Base-by-base conservation (phyloP, 2,888 invertebrate genomes). In the Lochmaea crataegi region DNA sequence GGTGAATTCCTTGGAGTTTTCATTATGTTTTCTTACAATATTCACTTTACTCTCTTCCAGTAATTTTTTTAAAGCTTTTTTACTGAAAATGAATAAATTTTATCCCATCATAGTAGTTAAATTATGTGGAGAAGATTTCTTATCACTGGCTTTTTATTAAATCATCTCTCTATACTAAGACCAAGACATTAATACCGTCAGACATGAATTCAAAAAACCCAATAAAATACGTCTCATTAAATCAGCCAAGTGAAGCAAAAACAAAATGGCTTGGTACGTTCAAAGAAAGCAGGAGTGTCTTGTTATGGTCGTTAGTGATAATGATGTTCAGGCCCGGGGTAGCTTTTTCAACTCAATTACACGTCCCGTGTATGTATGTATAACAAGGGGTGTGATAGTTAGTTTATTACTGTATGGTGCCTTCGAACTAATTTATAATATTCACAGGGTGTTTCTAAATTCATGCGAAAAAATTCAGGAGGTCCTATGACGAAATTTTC, bases 291-390 rank as follows among this genome's bases (percentile, higher is more conserved):
- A 81, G 83, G 82, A 82, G 79, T 81, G 83, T 84, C 85, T 85
- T 85, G 84, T 84, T 84, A 84, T 84, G 83, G 84, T 85, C 83
- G 84, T 83, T 85, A 84, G 82, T 83, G 84, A 85, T 84, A 85
- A 85, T 84, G 84, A 85, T 84, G 83, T 83, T 83, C 83, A 79
- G 80, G 80, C 80, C 82, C 80, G 82, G 79, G 79, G 80, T 80
- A 41, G 18, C n/a, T 32, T 32, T 60, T n/a, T 2, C 16, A 60
- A 38, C 10, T 60, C 2, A 32, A 32, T 60, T 38, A n/a, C 53
- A 0, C 9, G 9, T 53, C 9, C 16, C 18, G 53, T 16, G 2
- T 53, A n/a, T 7, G 18, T 16, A 5, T 53, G 10, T 9, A 53
- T 6, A 53, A 53, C 18, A 53, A 53, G 9, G 18, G 18, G 2